These are phyloP conservation scores for Cochlearius cochlearius DNA, from an alignment of 2,113 vertebrate genomes.

Conservation along the genomic window DNA sequence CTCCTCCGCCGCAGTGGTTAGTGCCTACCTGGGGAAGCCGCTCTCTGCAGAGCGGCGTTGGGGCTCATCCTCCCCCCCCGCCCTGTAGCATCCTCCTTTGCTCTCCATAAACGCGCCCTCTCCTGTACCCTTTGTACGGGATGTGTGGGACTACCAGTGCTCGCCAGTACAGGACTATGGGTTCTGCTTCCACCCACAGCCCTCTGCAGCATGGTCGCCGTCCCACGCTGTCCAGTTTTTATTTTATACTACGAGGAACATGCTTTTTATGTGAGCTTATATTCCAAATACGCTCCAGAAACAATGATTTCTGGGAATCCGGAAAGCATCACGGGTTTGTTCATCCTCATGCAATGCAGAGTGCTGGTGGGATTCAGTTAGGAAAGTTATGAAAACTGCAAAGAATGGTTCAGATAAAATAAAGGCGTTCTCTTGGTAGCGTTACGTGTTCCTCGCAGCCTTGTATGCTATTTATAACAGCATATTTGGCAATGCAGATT, in stretches of 20 bases:
- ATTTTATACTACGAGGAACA: neutral
- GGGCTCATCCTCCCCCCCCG: neutral
- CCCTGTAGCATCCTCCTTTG: neutral
- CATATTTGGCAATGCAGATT: neutral
- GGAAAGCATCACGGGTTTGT: neutral
- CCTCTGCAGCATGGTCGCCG: rapidly evolving
- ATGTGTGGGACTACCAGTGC: neutral
- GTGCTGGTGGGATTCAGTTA: neutral
- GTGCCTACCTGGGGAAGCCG: neutral
- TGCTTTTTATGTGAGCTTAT: neutral
- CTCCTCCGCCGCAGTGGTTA: neutral
- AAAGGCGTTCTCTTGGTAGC: neutral
- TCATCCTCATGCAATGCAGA: neutral
- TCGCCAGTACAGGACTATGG: neutral
- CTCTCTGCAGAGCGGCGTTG: rapidly evolving
- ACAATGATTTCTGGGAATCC: neutral
- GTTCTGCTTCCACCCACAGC: neutral
- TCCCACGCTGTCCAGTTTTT: neutral
- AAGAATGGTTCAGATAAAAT: neutral
- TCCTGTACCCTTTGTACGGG: rapidly evolving
- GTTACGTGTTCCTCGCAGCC: neutral
- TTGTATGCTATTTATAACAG: neutral
- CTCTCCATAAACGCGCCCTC: neutral
- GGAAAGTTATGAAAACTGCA: neutral
- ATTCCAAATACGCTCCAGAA: neutral